Evolutionary conservation across 2,797 vertebrate species (phyloP).

Genomic region (Podargus strigoides): DNA sequence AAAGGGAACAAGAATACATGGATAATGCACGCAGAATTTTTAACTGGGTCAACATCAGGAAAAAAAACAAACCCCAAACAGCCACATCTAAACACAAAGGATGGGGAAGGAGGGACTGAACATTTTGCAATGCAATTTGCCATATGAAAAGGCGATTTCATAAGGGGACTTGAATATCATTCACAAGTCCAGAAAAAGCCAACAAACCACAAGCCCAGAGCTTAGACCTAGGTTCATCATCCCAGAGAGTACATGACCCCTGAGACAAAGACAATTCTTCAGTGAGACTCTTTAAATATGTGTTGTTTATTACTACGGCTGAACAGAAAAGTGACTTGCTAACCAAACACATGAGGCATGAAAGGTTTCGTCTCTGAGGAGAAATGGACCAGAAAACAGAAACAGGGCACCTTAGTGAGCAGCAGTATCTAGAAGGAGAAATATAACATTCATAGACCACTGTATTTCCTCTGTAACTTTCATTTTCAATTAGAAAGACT

Average conservation of each 20-base stretch:
- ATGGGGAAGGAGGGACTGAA: rapidly evolving
- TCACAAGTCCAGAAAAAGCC: neutral
- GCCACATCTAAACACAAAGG: neutral
- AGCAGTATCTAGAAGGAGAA: neutral
- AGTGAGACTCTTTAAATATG: neutral
- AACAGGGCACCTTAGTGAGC: neutral
- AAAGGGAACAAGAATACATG: neutral
- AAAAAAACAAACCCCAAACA: too few species aligned
- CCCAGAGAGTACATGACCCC: neutral
- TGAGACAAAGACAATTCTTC: neutral
- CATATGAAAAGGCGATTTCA: neutral
- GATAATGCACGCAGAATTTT: neutral
- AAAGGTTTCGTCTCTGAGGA: neutral
- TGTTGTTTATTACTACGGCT: neutral
- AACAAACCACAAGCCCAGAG: neutral
- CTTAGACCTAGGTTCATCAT: neutral
- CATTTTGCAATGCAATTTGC: neutral
- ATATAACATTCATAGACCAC: neutral
- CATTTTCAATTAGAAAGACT: neutral
- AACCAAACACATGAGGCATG: neutral
- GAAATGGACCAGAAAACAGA: neutral
- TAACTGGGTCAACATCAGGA: neutral
- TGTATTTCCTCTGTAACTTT: neutral
- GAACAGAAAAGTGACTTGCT: neutral
- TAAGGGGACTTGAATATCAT: neutral